phyloP scores from a whole-genome alignment of 2,888 invertebrate species.

The Hetaerina titia region DNA sequence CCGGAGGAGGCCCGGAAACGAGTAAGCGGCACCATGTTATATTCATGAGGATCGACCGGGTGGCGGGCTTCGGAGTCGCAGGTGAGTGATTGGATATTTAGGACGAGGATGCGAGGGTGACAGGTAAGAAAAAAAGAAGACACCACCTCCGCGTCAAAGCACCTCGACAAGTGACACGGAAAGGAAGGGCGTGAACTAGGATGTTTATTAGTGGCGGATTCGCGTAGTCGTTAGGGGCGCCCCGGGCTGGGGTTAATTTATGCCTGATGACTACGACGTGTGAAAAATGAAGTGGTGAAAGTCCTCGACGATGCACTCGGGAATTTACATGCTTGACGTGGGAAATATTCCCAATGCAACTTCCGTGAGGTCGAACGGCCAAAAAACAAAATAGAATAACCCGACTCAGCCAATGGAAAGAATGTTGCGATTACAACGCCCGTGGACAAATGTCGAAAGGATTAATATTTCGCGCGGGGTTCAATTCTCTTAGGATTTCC shows the following conservation, averaged over 20 bases:
- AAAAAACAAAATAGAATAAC: background rate
- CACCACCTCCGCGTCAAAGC: background rate
- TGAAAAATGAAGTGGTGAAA: slow-evolving; percentile 3
- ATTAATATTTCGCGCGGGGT: background rate
- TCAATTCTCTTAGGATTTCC: too few relatives aligned
- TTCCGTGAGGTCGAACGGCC: background rate
- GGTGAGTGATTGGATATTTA: slow-evolving; percentile 63
- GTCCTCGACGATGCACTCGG: slow-evolving; percentile 6
- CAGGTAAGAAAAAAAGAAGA: background rate
- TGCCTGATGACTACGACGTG: slow-evolving; percentile 24
- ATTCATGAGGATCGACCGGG: slow-evolving; percentile 41
- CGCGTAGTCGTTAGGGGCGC: background rate
- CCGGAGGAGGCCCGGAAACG: background rate
- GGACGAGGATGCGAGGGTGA: background rate
- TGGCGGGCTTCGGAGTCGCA: background rate
- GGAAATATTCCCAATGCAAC: slow-evolving; percentile 19
- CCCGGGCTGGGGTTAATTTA: background rate
- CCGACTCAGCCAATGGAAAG: background rate
- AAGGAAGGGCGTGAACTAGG: slow-evolving; percentile 12
- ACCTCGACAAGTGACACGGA: slow-evolving; percentile 25
- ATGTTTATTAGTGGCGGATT: slow-evolving; percentile 33
- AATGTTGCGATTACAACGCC: background rate
- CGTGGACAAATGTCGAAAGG: background rate
- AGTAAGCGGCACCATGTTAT: slow-evolving; percentile 23
- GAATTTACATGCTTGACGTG: background rate